Evolutionary conservation across 37 sponge, comb jelly and placozoan genomes (phyloP).

Genomic region (Beroe ovata): DNA sequence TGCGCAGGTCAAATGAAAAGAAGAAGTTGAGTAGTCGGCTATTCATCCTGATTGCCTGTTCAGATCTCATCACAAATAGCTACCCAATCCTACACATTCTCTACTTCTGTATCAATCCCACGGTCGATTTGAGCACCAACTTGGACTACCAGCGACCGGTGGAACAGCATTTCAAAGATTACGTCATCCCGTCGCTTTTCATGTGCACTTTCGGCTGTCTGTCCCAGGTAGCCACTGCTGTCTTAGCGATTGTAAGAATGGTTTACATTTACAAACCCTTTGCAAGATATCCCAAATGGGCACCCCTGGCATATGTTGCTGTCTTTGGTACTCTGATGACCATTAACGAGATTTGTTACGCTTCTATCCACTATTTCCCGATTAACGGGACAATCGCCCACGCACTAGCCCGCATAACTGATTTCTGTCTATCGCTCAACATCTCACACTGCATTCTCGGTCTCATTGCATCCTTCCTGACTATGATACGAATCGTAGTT

Average conservation of each 20-base stretch:
- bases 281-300: background rate
- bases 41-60: constrained; percentile 15
- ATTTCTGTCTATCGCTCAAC: constrained; percentile 24
- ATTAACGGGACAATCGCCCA: background rate
- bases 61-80: constrained; percentile 24
- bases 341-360: constrained; percentile 1
- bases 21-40: constrained; percentile 22
- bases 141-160: background rate
- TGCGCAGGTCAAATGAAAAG: background rate
- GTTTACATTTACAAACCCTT: constrained; percentile 17
- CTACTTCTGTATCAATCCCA: constrained; percentile 11
- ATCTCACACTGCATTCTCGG: constrained; percentile 2
- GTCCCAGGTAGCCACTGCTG: constrained; percentile 17
- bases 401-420: background rate
- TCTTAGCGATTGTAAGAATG: constrained; percentile 16
- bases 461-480: constrained; percentile 30
- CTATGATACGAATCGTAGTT: background rate
- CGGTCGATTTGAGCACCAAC: background rate
- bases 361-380: background rate
- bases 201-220: constrained; percentile 41
- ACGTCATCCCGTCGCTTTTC: background rate
- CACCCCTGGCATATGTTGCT: background rate
- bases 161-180: background rate
- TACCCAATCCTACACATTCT: constrained; percentile 51
- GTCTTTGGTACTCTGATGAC: constrained; percentile 9